Evolutionary conservation across 2,888 invertebrate species (phyloP), one percentile per base, ranked within the genome.

Genomic region (Zhuqinia jingwanae): DNA sequence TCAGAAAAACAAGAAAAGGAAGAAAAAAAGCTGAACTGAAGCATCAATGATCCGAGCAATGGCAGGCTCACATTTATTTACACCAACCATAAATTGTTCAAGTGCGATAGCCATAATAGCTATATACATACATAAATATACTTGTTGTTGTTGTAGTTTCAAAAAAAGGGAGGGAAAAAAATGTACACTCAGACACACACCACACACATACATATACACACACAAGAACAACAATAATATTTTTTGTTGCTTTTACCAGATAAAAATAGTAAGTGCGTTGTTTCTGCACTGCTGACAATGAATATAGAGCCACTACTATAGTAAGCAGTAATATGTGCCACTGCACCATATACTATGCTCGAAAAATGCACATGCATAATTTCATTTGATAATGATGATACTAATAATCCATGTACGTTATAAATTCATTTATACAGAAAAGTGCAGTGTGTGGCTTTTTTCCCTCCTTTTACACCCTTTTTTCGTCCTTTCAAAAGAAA

Each of bases 41-140:
- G 8, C 36, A 36, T 8, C 8, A 8, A 3, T 36, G 36, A 87
- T 87, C 76, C 81, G 77, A 87, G 87, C 36, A 77, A 78, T 77
- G 82, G 82, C 81, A 82, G 82, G 82, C 36, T 36, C 36, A 36
- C 36, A 6, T 36, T 36, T 82, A 87, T 87, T 82, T 87, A 82
- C 77, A 58, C 87, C 87, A 82, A 45, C 82, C 82, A 60, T 87
- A 82, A 87, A 82, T 87, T 87, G 77, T 60, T 81, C 77, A 70
- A 87, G 86, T 75, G 80, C 76, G 56, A 80, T n/a, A n/a, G 76
- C 56, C 50, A 36, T 73, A 78, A 53, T 47, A 6, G 63, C 73
- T 73, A 58, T 68, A 50, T n/a, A n/a, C n/a, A 27, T 68, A 47
- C 25, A 36, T 3, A 36, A 36, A 36, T 6, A 8, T 36, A 36